Base-by-base conservation (phyloP, 64 coral and sea anemone genomes). In the Dendronephthya gigantea region DNA sequence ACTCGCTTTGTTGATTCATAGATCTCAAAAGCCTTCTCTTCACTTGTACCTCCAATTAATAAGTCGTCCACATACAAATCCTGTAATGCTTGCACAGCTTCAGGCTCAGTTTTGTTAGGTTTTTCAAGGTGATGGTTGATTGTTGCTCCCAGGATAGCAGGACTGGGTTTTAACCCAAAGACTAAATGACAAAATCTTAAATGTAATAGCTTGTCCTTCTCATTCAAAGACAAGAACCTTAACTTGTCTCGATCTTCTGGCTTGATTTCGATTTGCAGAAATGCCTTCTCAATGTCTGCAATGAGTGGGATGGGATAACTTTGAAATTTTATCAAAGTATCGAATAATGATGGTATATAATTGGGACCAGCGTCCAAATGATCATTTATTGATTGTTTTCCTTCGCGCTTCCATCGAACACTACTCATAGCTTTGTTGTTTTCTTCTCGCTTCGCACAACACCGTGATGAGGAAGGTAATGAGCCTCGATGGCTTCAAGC, bases 381-480 rank as follows among this genome's bases (percentile, higher is more conserved):
- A 35, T 74, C 68, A 25, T 74, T 74, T 19, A 74, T 30, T 25
- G 68, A 74, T 11, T 74, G 68, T 52, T 52, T 52, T 7, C 68
- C 68, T 74, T 74, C 1, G 68, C 68, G 25, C 68, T 74, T 30
- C 14, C 68, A 13, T 74, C 68, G 9, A 1, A 95, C 0, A 92
- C 93, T 14, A 91, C 81, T 45, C 87, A 38, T 19, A 96, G 68
- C 25, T 89, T 86, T 38, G 91, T 92, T 19, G 87, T n/a, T n/a
- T n/a, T 92, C 82, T 92, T 56, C 36, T 74, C 51, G 41, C 82
- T 70, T 30, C 81, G 85, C 15, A 92, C 62, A 9, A 89, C 91
- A n/a, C 83, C 87, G 32, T 92, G 91, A 56, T 89, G 91, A 40
- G 91, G 79, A 33, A 86, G 84, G 85, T 86, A 88, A 82, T 88